These are phyloP conservation scores for Xyrichtys novacula DNA, from an alignment of 2,797 vertebrate species.

Conservation along the genomic window DNA sequence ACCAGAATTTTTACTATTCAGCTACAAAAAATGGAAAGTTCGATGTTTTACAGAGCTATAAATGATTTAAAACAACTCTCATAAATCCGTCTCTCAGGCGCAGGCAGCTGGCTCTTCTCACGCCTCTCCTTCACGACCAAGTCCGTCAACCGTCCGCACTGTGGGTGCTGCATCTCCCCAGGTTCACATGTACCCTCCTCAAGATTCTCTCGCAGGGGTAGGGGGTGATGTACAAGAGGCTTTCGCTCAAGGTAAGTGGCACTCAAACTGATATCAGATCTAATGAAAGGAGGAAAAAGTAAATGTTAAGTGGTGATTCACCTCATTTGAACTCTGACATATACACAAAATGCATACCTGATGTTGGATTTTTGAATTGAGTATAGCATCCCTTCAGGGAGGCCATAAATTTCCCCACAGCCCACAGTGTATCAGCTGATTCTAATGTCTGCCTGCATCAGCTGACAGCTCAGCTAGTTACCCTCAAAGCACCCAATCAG, in stretches of 20 bases:
- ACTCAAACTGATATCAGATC: neutral
- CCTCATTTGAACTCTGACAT: too few species aligned
- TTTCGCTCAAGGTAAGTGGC: slow-evolving; percentile 88
- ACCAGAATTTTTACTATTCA: slow-evolving; percentile 5
- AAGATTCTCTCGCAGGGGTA: slow-evolving; percentile 88
- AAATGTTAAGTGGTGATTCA: too few species aligned
- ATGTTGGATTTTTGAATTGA: too few species aligned
- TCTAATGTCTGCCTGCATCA: too few species aligned
- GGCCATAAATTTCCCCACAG: too few species aligned
- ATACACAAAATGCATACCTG: too few species aligned
- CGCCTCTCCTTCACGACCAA: slow-evolving; percentile 86
- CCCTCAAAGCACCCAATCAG: too few species aligned
- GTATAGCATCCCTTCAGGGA: too few species aligned
- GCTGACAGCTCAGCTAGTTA: too few species aligned
- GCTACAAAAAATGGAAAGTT: slow-evolving; percentile 3
- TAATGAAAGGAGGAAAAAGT: too few species aligned
- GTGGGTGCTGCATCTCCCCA: slow-evolving; percentile 86
- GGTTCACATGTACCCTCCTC: slow-evolving; percentile 82
- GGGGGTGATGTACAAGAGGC: slow-evolving; percentile 92
- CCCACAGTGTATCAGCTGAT: too few species aligned
- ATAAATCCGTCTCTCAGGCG: slow-evolving; percentile 78
- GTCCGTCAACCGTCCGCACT: slow-evolving; percentile 86
- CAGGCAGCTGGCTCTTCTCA: slow-evolving; percentile 92
- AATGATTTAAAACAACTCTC: neutral
- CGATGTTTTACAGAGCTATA: neutral